These are phyloP conservation scores for Danionella cerebrum DNA, from an alignment of 2,113 vertebrate genomes.

Conservation along the genomic window DNA sequence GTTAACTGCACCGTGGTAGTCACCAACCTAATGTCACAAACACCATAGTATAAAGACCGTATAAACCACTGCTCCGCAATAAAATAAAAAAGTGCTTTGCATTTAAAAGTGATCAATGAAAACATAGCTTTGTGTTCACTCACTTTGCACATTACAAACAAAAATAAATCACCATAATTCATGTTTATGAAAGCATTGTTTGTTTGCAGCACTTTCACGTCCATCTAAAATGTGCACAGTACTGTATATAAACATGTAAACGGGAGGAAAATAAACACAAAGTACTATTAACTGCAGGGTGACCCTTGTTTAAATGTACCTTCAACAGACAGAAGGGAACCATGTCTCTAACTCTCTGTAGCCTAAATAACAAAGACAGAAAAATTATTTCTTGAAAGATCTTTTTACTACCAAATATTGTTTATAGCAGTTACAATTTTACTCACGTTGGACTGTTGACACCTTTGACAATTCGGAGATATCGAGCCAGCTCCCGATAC, in stretches of 20 bases:
- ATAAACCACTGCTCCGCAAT: too few species aligned
- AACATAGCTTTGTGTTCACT: too few species aligned
- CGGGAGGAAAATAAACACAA: too few species aligned
- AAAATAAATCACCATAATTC: too few species aligned
- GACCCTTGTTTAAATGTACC: too few species aligned
- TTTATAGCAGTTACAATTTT: not conserved
- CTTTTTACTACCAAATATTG: not conserved
- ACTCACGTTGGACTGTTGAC: slow-evolving; percentile 42
- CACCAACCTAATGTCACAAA: slow-evolving; percentile 40
- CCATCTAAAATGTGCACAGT: too few species aligned
- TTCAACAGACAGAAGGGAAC: slow-evolving; percentile 28
- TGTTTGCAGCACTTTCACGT: too few species aligned
- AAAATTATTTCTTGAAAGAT: not conserved
- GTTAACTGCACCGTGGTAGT: slow-evolving; percentile 26
- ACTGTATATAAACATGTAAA: not conserved
- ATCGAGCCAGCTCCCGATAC: slow-evolving; percentile 62
- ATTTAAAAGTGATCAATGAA: too few species aligned
- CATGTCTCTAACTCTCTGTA: slow-evolving; percentile 19
- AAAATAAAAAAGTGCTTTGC: not conserved
- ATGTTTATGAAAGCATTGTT: too few species aligned
- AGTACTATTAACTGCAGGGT: too few species aligned
- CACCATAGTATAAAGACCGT: too few species aligned
- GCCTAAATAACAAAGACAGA: not conserved
- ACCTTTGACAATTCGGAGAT: slow-evolving; percentile 54
- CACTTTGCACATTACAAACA: too few species aligned